phyloP scores from a whole-genome alignment of 2,797 vertebrate genomes.

The Buphagus erythrorhynchus region DNA sequence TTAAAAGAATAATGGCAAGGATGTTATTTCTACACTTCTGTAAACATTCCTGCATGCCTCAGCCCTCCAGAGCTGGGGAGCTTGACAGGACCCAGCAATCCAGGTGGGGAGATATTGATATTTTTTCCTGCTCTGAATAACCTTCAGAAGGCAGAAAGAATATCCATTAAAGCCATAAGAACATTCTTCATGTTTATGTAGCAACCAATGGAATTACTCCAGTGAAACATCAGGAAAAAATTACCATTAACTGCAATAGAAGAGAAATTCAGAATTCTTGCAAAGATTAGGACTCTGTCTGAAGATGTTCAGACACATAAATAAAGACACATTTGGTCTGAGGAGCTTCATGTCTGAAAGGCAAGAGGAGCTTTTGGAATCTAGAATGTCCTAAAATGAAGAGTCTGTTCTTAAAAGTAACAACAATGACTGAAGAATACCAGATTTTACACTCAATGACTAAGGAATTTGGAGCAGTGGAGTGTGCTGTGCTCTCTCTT shows the following conservation, averaged over 20 bases:
- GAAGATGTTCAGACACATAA: background rate
- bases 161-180: background rate
- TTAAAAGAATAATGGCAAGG: background rate
- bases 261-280: background rate
- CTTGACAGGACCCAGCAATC: background rate
- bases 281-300: background rate
- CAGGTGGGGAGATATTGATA: background rate
- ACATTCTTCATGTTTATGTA: background rate
- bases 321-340: background rate
- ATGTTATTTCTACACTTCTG: background rate
- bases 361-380: background rate
- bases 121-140: background rate
- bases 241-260: background rate
- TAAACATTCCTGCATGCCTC: background rate
- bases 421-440: background rate
- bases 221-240: background rate
- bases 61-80: background rate
- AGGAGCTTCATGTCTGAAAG: background rate
- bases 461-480: background rate
- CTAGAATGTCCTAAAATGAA: background rate
- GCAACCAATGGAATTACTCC: background rate
- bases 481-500: background rate
- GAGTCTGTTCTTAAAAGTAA: background rate
- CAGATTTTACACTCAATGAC: background rate
- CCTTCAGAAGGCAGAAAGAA: background rate